Base-by-base conservation (phyloP, 2,113 vertebrate species). In the Ammospiza nelsoni region DNA sequence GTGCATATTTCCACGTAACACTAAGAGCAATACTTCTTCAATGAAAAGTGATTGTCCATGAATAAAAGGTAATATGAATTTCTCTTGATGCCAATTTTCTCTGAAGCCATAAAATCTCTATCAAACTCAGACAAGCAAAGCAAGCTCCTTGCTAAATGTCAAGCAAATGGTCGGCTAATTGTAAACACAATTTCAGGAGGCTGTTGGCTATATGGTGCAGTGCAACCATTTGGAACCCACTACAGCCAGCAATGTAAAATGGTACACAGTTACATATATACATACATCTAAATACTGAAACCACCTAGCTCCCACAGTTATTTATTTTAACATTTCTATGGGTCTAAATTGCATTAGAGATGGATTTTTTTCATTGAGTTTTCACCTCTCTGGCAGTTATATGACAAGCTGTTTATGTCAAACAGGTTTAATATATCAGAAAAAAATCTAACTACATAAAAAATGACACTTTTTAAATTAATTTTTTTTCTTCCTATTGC, bases 211-310 rank as follows among this genome's bases (percentile, higher is more conserved):
- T 5, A 43, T 13, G 4, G 12, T 67, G 20, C 9, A 75, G 12
- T 39, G 33, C 12, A 46, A 22, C 24, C 16, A 46, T 15, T 11
- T 54, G 46, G 33, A 68, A 82, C 11, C 13, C 25, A 14, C 13
- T 25, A 15, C 28, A 68, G 29, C 11, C 20, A 73, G 67, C 12
- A 55, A 19, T 20, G 15, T 14, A 49, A 90, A 89, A 58, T 33
- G 15, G 6, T 11, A 28, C 2, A 0, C 11, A 69, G 61, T 39
- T 82, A 2, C 16, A 28, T 49, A 29, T 1, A 0, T 24, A 61
- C 57, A 12, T 58, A 12, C 3, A 25, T 22, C 2, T 46, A 63
- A 82, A 54, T 59, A 66, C 11, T 29, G 39, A 74, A 87, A 49
- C 4, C 21, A 72, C 5, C 2, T 65, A 59, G 1, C 20, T 69